Conservation (phyloP, 92 coral and sea anemone species). For the Bergia sp. region DNA sequence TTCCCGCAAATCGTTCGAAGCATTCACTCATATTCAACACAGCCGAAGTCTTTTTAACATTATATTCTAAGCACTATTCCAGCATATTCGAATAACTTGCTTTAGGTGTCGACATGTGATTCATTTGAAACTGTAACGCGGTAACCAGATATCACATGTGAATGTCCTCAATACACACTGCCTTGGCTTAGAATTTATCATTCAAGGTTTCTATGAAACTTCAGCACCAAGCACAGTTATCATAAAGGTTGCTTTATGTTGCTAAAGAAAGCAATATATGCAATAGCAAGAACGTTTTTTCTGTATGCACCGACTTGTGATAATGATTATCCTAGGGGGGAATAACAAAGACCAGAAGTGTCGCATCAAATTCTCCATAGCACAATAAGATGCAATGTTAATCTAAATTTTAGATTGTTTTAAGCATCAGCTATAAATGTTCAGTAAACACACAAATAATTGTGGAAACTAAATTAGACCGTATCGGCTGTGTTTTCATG, state of each 20-base stretch:
- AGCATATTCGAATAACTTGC: neutral
- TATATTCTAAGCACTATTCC: neutral
- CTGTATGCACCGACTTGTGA: neutral
- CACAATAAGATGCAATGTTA: neutral
- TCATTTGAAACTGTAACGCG: slow-evolving; percentile 33
- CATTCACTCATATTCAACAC: neutral
- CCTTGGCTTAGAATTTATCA: neutral
- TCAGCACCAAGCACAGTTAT: neutral
- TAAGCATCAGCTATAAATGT: neutral
- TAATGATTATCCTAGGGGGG: neutral
- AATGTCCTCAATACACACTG: slow-evolving; percentile 10
- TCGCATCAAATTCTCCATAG: slow-evolving; percentile 12
- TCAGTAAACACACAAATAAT: neutral
- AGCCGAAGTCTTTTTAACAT: neutral
- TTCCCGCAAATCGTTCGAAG: neutral
- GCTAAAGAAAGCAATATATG: neutral
- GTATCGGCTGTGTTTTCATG: neutral
- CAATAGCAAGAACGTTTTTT: neutral
- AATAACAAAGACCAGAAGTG: slow-evolving; percentile 5
- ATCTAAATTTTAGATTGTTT: neutral
- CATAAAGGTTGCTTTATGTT: neutral
- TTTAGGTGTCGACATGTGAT: slow-evolving; percentile 16
- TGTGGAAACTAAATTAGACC: neutral
- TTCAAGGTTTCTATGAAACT: neutral
- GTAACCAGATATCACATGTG: slow-evolving; percentile 31